A percentile compares a stretch with the other conserved stretches of the same genome.
These are phyloP conservation scores for Amphiprion ocellaris DNA, from an alignment of 2,113 vertebrate species.

Conservation along the genomic window DNA sequence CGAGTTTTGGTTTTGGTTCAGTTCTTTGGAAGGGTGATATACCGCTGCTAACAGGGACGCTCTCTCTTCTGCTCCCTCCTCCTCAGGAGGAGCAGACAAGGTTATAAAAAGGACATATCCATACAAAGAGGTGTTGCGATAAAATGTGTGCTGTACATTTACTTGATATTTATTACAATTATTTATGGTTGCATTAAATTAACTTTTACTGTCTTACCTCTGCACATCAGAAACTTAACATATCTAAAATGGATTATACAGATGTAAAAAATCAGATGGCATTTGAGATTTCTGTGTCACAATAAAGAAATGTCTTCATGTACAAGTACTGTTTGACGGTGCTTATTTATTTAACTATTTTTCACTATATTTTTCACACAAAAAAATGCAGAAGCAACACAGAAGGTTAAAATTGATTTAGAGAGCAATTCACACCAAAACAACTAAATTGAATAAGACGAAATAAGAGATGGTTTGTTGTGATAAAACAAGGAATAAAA, in stretches of 20 bases:
- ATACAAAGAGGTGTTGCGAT: slow-evolving; percentile 83
- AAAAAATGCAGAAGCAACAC: too few species aligned
- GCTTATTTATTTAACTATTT: background rate
- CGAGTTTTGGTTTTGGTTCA: slow-evolving; percentile 62
- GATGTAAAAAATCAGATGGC: slow-evolving; percentile 84
- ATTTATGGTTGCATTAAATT: slow-evolving; percentile 98
- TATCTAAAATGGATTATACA: slow-evolving; percentile 90
- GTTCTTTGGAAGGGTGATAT: slow-evolving; percentile 74
- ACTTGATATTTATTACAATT: slow-evolving; percentile 99
- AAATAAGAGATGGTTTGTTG: too few species aligned
- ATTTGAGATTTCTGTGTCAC: slow-evolving; percentile 85
- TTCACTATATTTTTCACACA: too few species aligned
- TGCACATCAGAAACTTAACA: slow-evolving; percentile 86
- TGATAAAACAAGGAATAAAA: too few species aligned
- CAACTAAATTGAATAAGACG: too few species aligned
- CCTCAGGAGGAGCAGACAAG: slow-evolving; percentile 48
- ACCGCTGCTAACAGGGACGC: slow-evolving; percentile 86
- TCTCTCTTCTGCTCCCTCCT: slow-evolving; percentile 70
- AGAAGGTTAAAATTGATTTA: too few species aligned
- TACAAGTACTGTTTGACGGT: slow-evolving; percentile 44
- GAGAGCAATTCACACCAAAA: too few species aligned
- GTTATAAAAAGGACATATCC: slow-evolving; percentile 78
- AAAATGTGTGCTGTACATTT: slow-evolving; percentile 91
- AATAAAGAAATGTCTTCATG: slow-evolving; percentile 89
- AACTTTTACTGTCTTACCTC: slow-evolving; percentile 91